Base-by-base conservation (phyloP, 2,113 vertebrate genomes). In the Craseonycteris thonglongyai region DNA sequence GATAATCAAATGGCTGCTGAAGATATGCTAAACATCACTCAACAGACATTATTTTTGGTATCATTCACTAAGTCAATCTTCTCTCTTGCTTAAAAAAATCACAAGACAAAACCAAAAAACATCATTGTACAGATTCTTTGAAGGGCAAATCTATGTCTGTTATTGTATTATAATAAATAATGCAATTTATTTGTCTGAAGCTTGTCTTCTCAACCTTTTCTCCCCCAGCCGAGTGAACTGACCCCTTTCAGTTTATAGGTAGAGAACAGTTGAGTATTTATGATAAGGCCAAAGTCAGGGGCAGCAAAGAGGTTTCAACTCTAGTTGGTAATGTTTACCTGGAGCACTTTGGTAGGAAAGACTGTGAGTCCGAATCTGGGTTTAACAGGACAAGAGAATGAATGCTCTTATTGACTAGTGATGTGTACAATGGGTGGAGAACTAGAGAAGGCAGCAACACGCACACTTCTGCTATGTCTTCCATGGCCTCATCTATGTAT, bases 131-230 rank as follows among this genome's bases (percentile, higher is more conserved):
- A 82, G 14, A 90, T 90, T 87, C 63, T 56, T 72, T 92, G 71
- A 91, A 88, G 61, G 72, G 49, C 45, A 94, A 95, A 89, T 61
- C 24, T 35, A 49, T 56, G 6, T 88, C 61, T 90, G n/a, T n/a
- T n/a, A n/a, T n/a, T n/a, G n/a, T n/a, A n/a, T n/a, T n/a, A n/a
- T n/a, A n/a, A n/a, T n/a, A n/a, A n/a, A n/a, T n/a, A n/a, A n/a
- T n/a, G n/a, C n/a, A n/a, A n/a, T n/a, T 79, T 84, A 80, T 94
- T 95, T n/a, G n/a, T 95, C 81, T 74, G 54, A 96, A 74, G 47
- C 81, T 38, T 68, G 26, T 93, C 59, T 90, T 93, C 42, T 85
- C 63, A 88, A 61, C 8, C 6, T 51, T 74, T 40, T 94, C 72
- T 92, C 75, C 35, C 90, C 49, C 38, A 80, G 82, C 35, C 21